A percentile compares a stretch with the other conserved stretches of the same genome.
Evolutionary conservation across 2,113 vertebrate genomes (phyloP).

Genomic region (Tursiops truncatus): DNA sequence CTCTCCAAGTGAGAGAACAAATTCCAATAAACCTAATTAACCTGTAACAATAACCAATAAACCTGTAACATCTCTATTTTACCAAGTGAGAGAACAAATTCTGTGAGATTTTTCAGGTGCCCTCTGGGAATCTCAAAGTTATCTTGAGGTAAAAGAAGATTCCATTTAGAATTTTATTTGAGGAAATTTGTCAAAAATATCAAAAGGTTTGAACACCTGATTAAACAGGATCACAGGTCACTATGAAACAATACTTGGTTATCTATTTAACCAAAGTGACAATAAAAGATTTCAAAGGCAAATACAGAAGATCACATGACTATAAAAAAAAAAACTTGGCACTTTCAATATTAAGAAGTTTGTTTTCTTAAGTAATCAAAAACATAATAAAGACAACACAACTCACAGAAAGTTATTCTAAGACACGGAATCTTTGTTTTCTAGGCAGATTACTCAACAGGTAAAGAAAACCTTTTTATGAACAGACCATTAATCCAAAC

Average conservation of each 20-base stretch:
- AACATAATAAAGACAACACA: background rate
- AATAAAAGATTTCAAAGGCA: background rate
- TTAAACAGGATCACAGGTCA: background rate
- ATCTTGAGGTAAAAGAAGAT: background rate
- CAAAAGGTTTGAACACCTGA: background rate
- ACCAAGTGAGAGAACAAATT: background rate
- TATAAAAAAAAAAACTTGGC: background rate
- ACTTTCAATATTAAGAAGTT: background rate
- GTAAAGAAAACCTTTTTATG: background rate
- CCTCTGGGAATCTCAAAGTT: background rate
- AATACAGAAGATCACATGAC: background rate
- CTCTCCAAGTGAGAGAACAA: background rate
- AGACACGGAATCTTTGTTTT: background rate
- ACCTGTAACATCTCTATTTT: background rate
- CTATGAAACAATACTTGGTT: background rate
- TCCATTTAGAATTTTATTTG: background rate
- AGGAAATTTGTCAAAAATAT: background rate
- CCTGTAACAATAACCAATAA: too few relatives aligned
- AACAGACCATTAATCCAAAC: background rate
- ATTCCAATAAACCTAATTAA: background rate
- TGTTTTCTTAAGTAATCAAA: constrained; percentile 14
- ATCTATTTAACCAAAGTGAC: background rate
- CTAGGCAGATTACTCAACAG: background rate
- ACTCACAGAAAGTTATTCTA: constrained; percentile 11
- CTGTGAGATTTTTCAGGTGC: background rate